Evolutionary conservation across 2,797 vertebrate genomes (phyloP).

Genomic region (Xyrichtys novacula): DNA sequence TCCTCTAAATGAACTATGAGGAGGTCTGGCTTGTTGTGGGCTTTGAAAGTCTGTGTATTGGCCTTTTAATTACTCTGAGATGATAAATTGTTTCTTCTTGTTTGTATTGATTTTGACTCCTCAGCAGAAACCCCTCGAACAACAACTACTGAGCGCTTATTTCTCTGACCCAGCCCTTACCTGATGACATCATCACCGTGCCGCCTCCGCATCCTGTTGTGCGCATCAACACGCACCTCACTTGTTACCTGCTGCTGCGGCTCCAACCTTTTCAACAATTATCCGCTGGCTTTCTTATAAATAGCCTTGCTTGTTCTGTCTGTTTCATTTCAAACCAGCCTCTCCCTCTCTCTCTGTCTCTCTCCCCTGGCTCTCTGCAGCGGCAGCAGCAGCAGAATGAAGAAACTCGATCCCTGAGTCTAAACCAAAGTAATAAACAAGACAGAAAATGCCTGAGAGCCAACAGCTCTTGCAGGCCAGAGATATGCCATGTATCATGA

Average conservation of each 20-base stretch:
- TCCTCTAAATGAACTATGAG: constrained; percentile 31
- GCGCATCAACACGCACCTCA: constrained; percentile 40
- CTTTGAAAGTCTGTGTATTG: constrained; percentile 3
- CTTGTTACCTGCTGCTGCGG: constrained; percentile 66
- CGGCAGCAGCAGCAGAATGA: constrained; percentile 40
- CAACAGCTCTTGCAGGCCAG: constrained; percentile 36
- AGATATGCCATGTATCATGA: constrained; percentile 61
- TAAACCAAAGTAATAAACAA: constrained; percentile 77
- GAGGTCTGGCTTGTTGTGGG: constrained; percentile 2
- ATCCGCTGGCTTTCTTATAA: constrained; percentile 72
- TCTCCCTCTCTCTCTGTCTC: constrained; percentile 22
- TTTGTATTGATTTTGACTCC: constrained; percentile 21
- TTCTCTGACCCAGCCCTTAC: constrained; percentile 21
- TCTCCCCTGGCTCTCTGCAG: constrained; percentile 48
- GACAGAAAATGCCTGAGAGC: constrained; percentile 60
- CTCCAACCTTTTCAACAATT: constrained; percentile 79
- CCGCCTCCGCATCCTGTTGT: constrained; percentile 41
- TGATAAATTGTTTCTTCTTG: constrained; percentile 7
- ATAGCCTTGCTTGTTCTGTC: constrained; percentile 71
- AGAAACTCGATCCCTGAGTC: constrained; percentile 71
- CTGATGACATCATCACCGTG: constrained; percentile 20
- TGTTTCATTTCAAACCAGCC: constrained; percentile 76
- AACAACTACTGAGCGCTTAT: constrained; percentile 10
- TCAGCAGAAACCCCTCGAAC: too few species aligned
- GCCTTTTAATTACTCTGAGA: constrained; percentile 29